Percentiles rank a stretch among this genome's conserved stretches.
These are phyloP conservation scores for Allacma fusca DNA, from an alignment of 2,888 invertebrate genomes.

Conservation along the genomic window DNA sequence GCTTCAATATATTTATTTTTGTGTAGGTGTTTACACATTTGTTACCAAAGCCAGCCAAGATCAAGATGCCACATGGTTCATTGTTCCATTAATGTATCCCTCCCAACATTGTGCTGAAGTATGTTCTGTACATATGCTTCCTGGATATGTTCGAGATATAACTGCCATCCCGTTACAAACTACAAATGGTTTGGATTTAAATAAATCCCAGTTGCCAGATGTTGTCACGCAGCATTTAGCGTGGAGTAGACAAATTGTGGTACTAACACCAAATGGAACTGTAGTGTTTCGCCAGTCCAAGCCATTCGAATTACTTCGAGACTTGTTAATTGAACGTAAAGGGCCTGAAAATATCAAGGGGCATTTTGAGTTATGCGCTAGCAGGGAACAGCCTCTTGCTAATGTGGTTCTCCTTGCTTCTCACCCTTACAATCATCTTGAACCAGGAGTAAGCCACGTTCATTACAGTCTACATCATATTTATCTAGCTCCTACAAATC, in stretches of 20 bases:
- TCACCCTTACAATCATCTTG: conserved; percentile 55
- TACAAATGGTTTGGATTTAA: conserved; percentile 41
- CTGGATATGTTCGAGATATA: conserved; percentile 56
- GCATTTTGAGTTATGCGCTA: conserved; percentile 56
- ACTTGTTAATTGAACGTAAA: conserved; percentile 51
- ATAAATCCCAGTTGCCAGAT: conserved; percentile 70
- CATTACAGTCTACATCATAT: neutral
- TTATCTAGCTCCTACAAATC: too few relatives aligned
- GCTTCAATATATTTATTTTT: conserved; percentile 41
- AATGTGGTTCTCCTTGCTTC: conserved; percentile 54
- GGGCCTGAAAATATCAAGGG: conserved; percentile 58
- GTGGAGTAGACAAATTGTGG: conserved; percentile 78
- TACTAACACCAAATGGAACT: conserved; percentile 81
- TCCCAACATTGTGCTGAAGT: conserved; percentile 56
- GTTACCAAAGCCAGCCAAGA: conserved; percentile 75
- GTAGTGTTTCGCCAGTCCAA: conserved; percentile 56
- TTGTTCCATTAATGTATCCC: conserved; percentile 66
- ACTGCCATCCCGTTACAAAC: conserved; percentile 53
- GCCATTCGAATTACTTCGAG: conserved; percentile 56
- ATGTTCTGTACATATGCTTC: conserved; percentile 52
- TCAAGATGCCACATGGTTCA: conserved; percentile 79
- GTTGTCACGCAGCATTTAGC: conserved; percentile 77
- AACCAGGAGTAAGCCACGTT: conserved; percentile 46
- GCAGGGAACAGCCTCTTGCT: conserved; percentile 56
- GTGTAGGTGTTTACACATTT: conserved; percentile 74